Base-by-base conservation (phyloP, 2,888 invertebrate genomes). In the Sphinx pinastri region DNA sequence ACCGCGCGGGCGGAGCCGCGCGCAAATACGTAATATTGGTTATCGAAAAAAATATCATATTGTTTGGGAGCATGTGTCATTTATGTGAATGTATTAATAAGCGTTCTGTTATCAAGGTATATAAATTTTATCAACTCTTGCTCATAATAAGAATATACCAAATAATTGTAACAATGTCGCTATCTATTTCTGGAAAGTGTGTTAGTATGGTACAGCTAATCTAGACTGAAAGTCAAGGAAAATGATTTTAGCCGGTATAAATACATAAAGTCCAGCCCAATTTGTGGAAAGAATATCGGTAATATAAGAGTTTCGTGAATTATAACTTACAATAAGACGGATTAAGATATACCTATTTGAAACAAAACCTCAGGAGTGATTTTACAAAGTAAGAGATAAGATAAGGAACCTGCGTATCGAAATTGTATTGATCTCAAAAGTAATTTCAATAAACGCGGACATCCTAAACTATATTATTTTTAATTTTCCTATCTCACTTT, bases 131-230 rank as follows among this genome's bases (percentile, higher is more conserved):
- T 69, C 69, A 63, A 14, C 4, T 45, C 19, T 69, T 69, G 45
- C 60, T 60, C 52, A 59, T 69, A 59, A 60, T 63, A 69, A 69
- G 63, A 63, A 60, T 63, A 54, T 45, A 69, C 47, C 25, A 25
- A 16, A 63, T 45, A 45, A n/a, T 25, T 13, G 49, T 63, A 49
- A 63, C 49, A 19, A 13, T 19, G 45, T 5, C 10, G 16, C 12
- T 60, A 60, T 60, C 45, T 16, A 47, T 60, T 63, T 12, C 49
- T 63, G 63, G 49, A 19, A 63, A 49, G 47, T 10, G 60, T 19
- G 47, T 12, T 60, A 19, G 13, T 5, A 60, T 1, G 16, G 19
- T 47, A 45, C 14, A 11, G 16, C n/a, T 47, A 19, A 63, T 47
- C 13, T 16, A 19, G 49, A 14, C 19, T 55, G 55, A 63, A 49